These are phyloP conservation scores for Triplophysa tibetana DNA, from an alignment of 2,113 vertebrate species.

Conservation along the genomic window DNA sequence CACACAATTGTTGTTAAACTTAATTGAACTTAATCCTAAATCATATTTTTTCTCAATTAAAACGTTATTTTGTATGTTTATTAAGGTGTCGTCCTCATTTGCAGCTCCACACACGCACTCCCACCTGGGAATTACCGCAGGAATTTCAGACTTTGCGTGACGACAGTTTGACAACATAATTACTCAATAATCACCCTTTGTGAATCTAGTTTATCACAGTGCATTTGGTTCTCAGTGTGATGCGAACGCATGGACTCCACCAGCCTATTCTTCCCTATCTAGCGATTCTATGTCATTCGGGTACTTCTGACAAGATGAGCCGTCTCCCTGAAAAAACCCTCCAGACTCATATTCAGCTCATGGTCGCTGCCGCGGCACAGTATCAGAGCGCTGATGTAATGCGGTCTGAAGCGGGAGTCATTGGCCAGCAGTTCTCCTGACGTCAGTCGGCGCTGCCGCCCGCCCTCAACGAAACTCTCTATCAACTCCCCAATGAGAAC, in stretches of 20 bases:
- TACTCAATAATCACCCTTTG: slow-evolving; percentile 19
- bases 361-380: not conserved
- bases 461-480: slow-evolving; percentile 33
- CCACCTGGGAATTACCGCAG: not conserved
- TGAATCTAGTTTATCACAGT: not conserved
- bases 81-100: not conserved
- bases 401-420: slow-evolving; percentile 49
- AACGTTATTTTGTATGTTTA: not conserved
- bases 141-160: not conserved
- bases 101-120: not conserved
- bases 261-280: not conserved
- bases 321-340: not conserved
- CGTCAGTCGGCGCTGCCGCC: slow-evolving; percentile 54
- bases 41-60: no score
- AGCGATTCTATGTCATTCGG: slow-evolving; percentile 25
- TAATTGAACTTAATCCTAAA: no score
- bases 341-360: slow-evolving; percentile 14
- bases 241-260: not conserved
- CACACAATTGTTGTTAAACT: no score
- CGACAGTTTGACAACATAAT: slow-evolving; percentile 36
- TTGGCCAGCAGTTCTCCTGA: slow-evolving; percentile 56
- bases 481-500: slow-evolving; percentile 58
- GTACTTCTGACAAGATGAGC: slow-evolving; percentile 6
- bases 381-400: slow-evolving; percentile 62
- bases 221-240: not conserved